Percentiles rank a stretch among this genome's conserved stretches.
Conservation (phyloP, 2,888 invertebrate genomes). For the Melanargia galathea region DNA sequence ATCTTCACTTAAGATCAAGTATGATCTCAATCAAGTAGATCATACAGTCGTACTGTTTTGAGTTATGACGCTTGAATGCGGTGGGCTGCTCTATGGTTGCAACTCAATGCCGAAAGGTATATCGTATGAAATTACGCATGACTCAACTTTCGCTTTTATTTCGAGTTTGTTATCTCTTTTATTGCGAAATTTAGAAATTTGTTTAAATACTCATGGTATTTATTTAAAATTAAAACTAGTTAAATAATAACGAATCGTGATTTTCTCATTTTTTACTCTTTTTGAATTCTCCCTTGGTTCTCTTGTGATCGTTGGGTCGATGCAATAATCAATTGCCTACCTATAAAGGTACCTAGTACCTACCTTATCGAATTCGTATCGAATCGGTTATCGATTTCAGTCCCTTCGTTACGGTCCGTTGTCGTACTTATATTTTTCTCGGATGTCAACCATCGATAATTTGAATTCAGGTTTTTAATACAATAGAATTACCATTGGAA, state of each 20-base stretch:
- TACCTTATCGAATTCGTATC: constrained; percentile 18
- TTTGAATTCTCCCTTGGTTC: background rate
- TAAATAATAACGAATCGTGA: too few relatives aligned
- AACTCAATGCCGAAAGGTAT: background rate
- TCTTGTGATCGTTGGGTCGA: too few relatives aligned
- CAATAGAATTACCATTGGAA: background rate
- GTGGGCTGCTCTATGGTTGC: background rate
- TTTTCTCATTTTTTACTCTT: background rate
- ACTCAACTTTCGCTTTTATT: constrained; percentile 37
- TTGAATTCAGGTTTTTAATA: background rate
- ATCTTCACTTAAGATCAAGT: too few relatives aligned
- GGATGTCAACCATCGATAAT: constrained; percentile 12
- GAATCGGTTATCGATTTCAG: constrained; percentile 10
- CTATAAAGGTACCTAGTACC: too few relatives aligned
- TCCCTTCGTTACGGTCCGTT: constrained; percentile 30
- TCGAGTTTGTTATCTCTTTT: constrained; percentile 1
- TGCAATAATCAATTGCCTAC: background rate
- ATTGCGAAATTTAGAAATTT: constrained; percentile 7
- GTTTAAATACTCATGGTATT: background rate
- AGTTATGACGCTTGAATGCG: background rate
- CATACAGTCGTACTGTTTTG: too few relatives aligned
- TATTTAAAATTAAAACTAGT: background rate
- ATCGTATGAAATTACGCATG: constrained; percentile 30
- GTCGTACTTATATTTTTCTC: constrained; percentile 16
- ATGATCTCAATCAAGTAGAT: too few relatives aligned